These are phyloP conservation scores for Oreochromis tanganicae DNA, from an alignment of 2,113 vertebrate species.

Conservation along the genomic window DNA sequence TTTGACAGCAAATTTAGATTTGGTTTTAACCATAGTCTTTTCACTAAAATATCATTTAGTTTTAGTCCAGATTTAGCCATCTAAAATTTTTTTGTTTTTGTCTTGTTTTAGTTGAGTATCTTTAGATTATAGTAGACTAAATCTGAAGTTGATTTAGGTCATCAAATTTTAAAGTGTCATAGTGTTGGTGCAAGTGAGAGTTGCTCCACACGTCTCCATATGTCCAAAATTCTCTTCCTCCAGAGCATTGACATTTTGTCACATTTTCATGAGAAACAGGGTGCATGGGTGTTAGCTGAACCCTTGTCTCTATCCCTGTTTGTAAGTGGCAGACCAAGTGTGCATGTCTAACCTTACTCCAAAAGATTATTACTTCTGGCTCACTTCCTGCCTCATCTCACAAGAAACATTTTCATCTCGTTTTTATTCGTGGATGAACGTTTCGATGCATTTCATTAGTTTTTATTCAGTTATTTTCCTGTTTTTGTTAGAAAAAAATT, in stretches of 20 bases:
- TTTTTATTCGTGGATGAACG: neutral
- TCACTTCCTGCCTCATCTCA: neutral
- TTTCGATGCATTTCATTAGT: neutral
- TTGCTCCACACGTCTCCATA: neutral
- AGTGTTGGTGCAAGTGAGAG: neutral
- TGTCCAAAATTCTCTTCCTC: neutral
- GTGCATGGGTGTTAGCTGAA: neutral
- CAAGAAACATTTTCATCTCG: neutral
- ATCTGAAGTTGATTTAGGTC: neutral
- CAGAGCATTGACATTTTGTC: neutral
- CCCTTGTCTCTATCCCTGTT: neutral
- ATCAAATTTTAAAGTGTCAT: neutral
- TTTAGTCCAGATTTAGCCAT: neutral
- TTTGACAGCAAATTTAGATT: neutral
- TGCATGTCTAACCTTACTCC: neutral
- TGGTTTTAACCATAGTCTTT: neutral
- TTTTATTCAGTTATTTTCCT: neutral
- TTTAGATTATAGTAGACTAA: neutral
- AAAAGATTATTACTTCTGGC: neutral
- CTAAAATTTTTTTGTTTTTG: neutral
- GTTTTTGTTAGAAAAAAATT: neutral
- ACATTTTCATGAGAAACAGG: neutral
- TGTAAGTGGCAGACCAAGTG: neutral
- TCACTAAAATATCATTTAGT: neutral
- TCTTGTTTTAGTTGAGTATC: neutral